These are phyloP conservation scores for Erynnis tages DNA, from an alignment of 2,888 invertebrate species.

Conservation along the genomic window DNA sequence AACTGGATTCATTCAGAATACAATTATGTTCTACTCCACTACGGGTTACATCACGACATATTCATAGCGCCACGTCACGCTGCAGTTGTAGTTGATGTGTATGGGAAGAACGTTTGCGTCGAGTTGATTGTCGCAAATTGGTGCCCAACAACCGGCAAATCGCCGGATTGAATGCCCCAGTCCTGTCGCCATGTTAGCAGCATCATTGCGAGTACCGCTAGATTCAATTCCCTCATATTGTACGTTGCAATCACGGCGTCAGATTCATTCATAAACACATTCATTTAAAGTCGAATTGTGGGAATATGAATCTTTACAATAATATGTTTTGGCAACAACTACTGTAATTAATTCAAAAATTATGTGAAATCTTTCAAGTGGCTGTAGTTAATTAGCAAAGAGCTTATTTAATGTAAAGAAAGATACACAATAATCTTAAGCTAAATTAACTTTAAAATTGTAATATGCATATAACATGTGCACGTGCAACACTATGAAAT, in stretches of 20 bases:
- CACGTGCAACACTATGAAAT: neutral
- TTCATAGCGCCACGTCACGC: slow-evolving; percentile 36
- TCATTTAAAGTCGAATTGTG: neutral
- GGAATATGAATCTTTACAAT: neutral
- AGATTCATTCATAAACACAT: neutral
- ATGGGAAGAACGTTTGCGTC: slow-evolving; percentile 36
- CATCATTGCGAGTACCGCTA: slow-evolving; percentile 31
- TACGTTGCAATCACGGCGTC: neutral
- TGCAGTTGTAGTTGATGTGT: slow-evolving; percentile 11
- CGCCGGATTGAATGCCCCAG: slow-evolving; percentile 40
- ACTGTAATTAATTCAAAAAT: too few species aligned
- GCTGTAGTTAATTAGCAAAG: too few species aligned
- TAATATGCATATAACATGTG: too few species aligned
- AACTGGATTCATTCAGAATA: neutral
- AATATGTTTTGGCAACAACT: neutral
- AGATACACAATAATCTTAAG: too few species aligned
- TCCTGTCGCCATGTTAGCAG: slow-evolving; percentile 30
- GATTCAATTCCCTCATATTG: slow-evolving; percentile 9
- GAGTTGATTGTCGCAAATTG: slow-evolving; percentile 62
- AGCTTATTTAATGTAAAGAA: neutral
- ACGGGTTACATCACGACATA: slow-evolving; percentile 40
- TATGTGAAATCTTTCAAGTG: too few species aligned
- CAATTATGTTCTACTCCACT: slow-evolving; percentile 11
- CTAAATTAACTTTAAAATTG: too few species aligned
- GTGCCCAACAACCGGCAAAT: slow-evolving; percentile 59